Conservation (phyloP, 1,140 invertebrate genomes). For the Aphelenchoides avenae region DNA sequence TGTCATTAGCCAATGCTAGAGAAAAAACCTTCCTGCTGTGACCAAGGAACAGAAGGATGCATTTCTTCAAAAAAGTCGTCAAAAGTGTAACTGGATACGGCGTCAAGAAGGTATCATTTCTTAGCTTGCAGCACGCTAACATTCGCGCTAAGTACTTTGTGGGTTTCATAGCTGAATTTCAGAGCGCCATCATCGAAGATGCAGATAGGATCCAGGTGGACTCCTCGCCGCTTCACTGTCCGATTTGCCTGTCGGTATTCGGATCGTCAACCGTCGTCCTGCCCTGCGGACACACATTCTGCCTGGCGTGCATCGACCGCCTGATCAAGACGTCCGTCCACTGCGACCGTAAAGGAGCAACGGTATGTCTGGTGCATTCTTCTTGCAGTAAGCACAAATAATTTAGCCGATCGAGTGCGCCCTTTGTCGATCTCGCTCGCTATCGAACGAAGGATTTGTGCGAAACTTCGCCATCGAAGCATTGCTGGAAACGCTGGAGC, state of each 20-base stretch:
- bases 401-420: constrained; percentile 23
- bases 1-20: too few species aligned
- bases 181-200: constrained; percentile 23
- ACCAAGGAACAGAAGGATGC: too few species aligned
- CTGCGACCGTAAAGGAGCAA: not conserved
- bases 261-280: constrained; percentile 16
- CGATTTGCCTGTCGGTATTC: constrained; percentile 26
- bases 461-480: constrained; percentile 27
- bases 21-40: too few species aligned
- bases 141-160: too few species aligned
- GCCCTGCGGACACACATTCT: constrained; percentile 29
- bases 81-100: too few species aligned
- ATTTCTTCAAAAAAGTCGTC: too few species aligned
- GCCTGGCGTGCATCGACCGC: constrained; percentile 10
- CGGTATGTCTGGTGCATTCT: not conserved
- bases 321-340: not conserved
- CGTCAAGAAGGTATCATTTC: too few species aligned
- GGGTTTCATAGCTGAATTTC: too few species aligned
- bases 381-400: not conserved
- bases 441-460: not conserved
- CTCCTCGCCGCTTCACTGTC: constrained; percentile 30
- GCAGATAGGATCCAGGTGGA: constrained; percentile 30
- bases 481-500: too few species aligned
- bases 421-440: constrained; percentile 10
- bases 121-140: too few species aligned